phyloP scores from a whole-genome alignment of 2,113 vertebrate species.

The Sinocyclocheilus maitianheensis region DNA sequence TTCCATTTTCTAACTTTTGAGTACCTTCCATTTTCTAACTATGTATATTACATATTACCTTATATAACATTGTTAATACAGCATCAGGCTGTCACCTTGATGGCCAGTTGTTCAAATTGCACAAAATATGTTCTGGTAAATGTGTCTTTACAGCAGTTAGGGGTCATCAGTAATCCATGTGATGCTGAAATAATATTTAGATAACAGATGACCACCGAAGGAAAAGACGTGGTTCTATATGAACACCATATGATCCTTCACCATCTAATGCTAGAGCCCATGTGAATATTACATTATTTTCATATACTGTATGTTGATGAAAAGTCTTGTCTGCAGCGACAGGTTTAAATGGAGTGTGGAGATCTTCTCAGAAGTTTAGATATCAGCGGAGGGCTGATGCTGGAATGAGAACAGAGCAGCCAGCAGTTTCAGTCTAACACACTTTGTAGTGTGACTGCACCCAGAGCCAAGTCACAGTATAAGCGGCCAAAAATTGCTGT shows the following conservation, averaged over 20 bases:
- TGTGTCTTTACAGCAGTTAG: neutral
- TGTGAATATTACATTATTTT: neutral
- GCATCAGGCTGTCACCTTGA: too few species aligned
- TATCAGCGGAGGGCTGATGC: neutral
- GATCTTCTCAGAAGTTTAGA: conserved; percentile 7
- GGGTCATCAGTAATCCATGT: neutral
- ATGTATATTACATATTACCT: conserved; percentile 2
- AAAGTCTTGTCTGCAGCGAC: conserved; percentile 1
- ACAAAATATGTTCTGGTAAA: neutral
- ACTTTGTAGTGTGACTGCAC: conserved; percentile 24
- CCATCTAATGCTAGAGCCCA: neutral
- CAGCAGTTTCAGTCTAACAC: conserved; percentile 44
- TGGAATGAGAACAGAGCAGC: conserved; percentile 46
- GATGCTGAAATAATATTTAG: neutral
- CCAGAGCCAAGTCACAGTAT: conserved; percentile 36
- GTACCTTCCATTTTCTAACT: conserved; percentile 16
- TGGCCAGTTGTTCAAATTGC: neutral
- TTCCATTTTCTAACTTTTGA: neutral
- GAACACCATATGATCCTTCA: neutral
- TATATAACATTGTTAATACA: conserved; percentile 13
- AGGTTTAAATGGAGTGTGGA: conserved; percentile 10
- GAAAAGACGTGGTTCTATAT: neutral
- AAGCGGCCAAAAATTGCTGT: conserved; percentile 15
- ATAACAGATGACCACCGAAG: neutral
- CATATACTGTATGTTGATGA: neutral